Evolutionary conservation across 2,888 invertebrate genomes (phyloP).

Genomic region (Trypoxylon attenuatum): DNA sequence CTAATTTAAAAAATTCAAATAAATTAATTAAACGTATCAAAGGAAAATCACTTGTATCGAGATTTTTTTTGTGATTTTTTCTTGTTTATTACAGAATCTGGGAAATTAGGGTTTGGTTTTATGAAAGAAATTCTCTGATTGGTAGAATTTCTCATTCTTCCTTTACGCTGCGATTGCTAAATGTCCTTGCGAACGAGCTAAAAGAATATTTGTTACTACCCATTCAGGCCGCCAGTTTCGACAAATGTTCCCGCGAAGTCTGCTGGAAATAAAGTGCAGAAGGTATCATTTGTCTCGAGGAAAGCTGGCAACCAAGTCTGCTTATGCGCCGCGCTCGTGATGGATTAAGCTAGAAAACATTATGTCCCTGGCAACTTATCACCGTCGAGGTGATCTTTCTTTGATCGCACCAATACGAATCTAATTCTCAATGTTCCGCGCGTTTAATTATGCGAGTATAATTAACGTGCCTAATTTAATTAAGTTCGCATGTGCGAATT

Average conservation of each 20-base stretch:
- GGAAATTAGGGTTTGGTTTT: too few relatives aligned
- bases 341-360: constrained; percentile 1
- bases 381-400: background rate
- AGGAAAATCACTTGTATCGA: too few relatives aligned
- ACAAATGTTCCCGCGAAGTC: constrained; percentile 12
- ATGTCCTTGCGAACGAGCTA: background rate
- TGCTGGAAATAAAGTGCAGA: constrained; percentile 7
- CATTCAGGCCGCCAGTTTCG: background rate
- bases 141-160: background rate
- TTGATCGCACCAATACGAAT: background rate
- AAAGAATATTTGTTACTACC: background rate
- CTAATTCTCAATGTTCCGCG: too few relatives aligned
- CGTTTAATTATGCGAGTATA: too few relatives aligned
- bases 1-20: too few relatives aligned
- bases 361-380: background rate
- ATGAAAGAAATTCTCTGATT: too few relatives aligned
- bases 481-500: too few relatives aligned
- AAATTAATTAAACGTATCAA: too few relatives aligned
- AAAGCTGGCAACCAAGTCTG: background rate
- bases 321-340: constrained; percentile 4
- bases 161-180: background rate
- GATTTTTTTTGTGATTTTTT: too few relatives aligned
- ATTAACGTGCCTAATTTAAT: too few relatives aligned
- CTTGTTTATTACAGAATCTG: too few relatives aligned
- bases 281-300: constrained; percentile 3